Percentiles rank a stretch among this genome's conserved stretches.
Evolutionary conservation across 2,113 vertebrate genomes (phyloP).

Genomic region (Labrus mixtus): DNA sequence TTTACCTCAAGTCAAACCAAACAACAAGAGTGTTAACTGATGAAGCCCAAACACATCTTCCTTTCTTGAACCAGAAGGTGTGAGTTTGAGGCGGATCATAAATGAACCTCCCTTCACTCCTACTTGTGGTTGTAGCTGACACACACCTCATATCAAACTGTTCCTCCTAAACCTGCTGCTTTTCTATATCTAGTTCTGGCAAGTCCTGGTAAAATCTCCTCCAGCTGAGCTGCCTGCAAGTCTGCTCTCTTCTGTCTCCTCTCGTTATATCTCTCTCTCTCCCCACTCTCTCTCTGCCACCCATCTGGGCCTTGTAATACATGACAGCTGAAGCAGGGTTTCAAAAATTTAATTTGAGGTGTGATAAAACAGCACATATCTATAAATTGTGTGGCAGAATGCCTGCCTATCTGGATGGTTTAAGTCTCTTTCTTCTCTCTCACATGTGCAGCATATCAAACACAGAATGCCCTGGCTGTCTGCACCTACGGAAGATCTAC

Average conservation of each 20-base stretch:
- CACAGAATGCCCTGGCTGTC: slow-evolving; percentile 46
- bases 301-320: slow-evolving; percentile 79
- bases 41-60: background rate
- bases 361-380: slow-evolving; percentile 80
- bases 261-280: slow-evolving; percentile 4
- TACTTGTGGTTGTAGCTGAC: background rate
- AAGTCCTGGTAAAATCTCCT: slow-evolving; percentile 25
- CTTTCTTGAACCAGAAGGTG: slow-evolving; percentile 2
- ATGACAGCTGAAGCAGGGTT: slow-evolving; percentile 76
- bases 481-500: slow-evolving; percentile 56
- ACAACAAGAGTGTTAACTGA: too few relatives aligned
- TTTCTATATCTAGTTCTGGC: slow-evolving; percentile 20
- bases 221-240: slow-evolving; percentile 36
- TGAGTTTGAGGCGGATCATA: slow-evolving; percentile 16
- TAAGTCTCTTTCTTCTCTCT: slow-evolving; percentile 59
- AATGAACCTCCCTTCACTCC: background rate
- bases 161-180: slow-evolving; percentile 21
- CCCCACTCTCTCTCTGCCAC: slow-evolving; percentile 61
- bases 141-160: slow-evolving; percentile 38
- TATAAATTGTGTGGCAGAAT: slow-evolving; percentile 71
- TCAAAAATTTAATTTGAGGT: slow-evolving; percentile 79
- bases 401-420: slow-evolving; percentile 61
- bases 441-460: slow-evolving; percentile 70
- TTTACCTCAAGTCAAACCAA: background rate
- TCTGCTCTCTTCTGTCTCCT: slow-evolving; percentile 20